Base-by-base conservation (phyloP, 1,140 invertebrate species). In the Acromyrmex charruanus region DNA sequence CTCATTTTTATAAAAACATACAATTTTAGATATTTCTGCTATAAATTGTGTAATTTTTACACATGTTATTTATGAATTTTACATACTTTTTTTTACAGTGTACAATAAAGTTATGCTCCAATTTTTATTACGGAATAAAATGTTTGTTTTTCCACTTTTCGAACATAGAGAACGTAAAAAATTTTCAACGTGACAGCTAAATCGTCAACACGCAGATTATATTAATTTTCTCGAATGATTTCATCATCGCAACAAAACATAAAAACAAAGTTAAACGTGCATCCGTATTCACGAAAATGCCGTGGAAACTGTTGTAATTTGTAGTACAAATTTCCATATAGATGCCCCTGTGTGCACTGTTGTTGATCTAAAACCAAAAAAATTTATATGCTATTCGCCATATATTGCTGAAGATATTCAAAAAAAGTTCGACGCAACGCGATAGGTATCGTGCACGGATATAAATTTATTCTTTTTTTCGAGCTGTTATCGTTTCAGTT, bases 391-490 rank as follows among this genome's bases (percentile, higher is more conserved):
- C 55, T 10, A 82, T 74, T 82, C 68, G 55, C 80, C 39, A 84
- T 84, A 74, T 74, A 84, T 75, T 84, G 80, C 39, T 75, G 80
- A 82, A 82, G 80, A 82, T 82, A 82, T 82, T 74, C 35, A 61
- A 82, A 82, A 25, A 82, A 82, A 82, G 68, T 82, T 82, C 80
- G 44, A 74, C 74, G 49, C 25, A 61, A 82, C 28, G 25, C 39
- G 80, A 82, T 84, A 82, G 80, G 1, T 84, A 84, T 61, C 80
- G 69, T 31, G 55, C 28, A 39, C 39, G 55, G 69, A 63, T 74
- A 84, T 84, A 72, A 74, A 75, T 84, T 84, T 84, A 74, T 82
- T 68, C 61, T 25, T 44, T 69, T 58, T 84, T 82, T 39, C 69
- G 28, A 81, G 31, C 49, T 61, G 69, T 84, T 74, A 81, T 84